Evolutionary conservation across 2,113 vertebrate species (phyloP).

Genomic region (Nannospalax galili): DNA sequence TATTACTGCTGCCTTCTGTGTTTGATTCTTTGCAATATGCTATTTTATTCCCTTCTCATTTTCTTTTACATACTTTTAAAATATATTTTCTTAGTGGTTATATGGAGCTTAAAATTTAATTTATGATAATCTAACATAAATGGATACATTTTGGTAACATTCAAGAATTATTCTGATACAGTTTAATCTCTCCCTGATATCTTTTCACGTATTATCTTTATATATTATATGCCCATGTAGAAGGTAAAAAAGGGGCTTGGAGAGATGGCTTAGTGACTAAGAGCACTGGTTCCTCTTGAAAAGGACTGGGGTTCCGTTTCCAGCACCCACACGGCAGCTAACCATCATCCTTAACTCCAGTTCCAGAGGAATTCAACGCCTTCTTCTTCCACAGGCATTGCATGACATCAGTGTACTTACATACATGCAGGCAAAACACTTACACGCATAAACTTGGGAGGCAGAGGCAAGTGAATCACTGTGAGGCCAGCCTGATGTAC

Average conservation of each 20-base stretch:
- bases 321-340: too few relatives aligned
- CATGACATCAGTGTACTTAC: too few relatives aligned
- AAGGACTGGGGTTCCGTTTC: too few relatives aligned
- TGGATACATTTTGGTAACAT: conserved; percentile 38
- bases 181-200: neutral
- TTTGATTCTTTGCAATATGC: neutral
- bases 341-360: too few relatives aligned
- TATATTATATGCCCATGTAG: neutral
- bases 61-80: neutral
- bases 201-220: neutral
- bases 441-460: too few relatives aligned
- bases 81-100: neutral
- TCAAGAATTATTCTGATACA: neutral
- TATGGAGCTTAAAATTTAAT: conserved; percentile 23
- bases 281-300: too few relatives aligned
- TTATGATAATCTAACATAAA: conserved; percentile 34
- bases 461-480: too few relatives aligned
- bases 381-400: too few relatives aligned
- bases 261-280: too few relatives aligned
- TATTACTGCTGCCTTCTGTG: neutral
- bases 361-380: too few relatives aligned
- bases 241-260: conserved; percentile 45
- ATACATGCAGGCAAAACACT: too few relatives aligned
- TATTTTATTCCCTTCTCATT: neutral
- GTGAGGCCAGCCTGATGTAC: too few relatives aligned